These are phyloP conservation scores for Propithecus deckenii DNA, from an alignment of 2,797 vertebrate genomes.

Conservation along the genomic window DNA sequence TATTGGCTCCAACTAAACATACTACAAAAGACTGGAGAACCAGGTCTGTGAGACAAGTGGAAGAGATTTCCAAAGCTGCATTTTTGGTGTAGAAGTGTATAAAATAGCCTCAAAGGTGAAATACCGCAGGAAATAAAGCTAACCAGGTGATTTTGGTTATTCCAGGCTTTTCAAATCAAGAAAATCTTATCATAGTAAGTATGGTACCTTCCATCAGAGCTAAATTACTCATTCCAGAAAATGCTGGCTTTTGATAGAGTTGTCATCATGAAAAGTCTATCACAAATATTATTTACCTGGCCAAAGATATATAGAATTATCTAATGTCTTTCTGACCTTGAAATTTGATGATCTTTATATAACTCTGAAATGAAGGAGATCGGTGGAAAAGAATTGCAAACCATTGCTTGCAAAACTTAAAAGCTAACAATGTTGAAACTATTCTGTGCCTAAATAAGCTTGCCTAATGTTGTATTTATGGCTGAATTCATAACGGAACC, in stretches of 20 bases:
- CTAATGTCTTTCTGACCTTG: conserved; percentile 30
- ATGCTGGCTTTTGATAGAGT: background rate
- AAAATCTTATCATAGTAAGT: background rate
- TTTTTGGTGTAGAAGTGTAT: background rate
- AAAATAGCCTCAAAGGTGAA: background rate
- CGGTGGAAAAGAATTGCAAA: background rate
- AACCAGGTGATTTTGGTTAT: background rate
- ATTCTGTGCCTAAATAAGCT: conserved; percentile 63
- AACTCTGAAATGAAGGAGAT: background rate
- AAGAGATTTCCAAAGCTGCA: background rate
- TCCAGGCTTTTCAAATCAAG: background rate
- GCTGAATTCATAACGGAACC: conserved; percentile 72
- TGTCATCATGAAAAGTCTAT: background rate
- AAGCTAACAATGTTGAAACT: conserved; percentile 50
- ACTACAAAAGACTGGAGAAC: background rate
- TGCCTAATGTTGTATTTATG: conserved; percentile 66
- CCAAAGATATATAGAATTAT: background rate
- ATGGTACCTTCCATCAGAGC: background rate
- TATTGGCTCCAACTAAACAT: background rate
- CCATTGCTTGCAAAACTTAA: conserved; percentile 14
- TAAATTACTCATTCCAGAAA: conserved; percentile 39
- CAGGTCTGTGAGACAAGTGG: background rate
- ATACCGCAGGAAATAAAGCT: background rate
- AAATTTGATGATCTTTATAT: conserved; percentile 24
- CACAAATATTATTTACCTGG: conserved; percentile 32